A percentile compares a stretch with the other conserved stretches of the same genome.
Conservation (phyloP, 2,113 vertebrate species). For the Anguilla rostrata region DNA sequence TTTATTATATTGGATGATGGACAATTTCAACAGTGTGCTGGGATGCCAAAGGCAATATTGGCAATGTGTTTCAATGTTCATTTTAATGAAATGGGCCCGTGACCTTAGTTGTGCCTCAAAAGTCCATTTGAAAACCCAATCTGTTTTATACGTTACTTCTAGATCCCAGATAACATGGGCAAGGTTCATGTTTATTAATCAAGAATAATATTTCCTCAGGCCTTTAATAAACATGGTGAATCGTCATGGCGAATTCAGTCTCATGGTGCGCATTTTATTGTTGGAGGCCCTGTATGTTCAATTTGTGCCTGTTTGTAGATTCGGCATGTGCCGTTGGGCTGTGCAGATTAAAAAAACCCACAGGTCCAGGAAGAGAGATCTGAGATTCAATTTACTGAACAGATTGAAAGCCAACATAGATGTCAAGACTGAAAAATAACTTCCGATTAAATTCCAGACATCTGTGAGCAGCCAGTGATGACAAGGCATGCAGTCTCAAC, state of each 20-base stretch:
- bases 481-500: not conserved
- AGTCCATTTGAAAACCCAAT: not conserved
- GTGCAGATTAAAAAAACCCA: slow-evolving; percentile 40
- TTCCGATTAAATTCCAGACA: slow-evolving; percentile 45
- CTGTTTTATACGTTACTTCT: slow-evolving; percentile 24
- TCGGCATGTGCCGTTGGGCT: slow-evolving; percentile 51
- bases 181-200: slow-evolving; percentile 61
- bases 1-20: not conserved
- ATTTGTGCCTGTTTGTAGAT: slow-evolving; percentile 51
- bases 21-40: not conserved
- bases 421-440: slow-evolving; percentile 61
- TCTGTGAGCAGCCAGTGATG: slow-evolving; percentile 43
- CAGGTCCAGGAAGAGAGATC: slow-evolving; percentile 42
- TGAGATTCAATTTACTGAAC: slow-evolving; percentile 64
- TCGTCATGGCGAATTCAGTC: slow-evolving; percentile 51
- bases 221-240: slow-evolving; percentile 46
- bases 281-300: slow-evolving; percentile 30
- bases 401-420: slow-evolving; percentile 65
- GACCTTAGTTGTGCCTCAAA: not conserved
- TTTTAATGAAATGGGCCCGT: not conserved
- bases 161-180: slow-evolving; percentile 24
- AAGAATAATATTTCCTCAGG: slow-evolving; percentile 40
- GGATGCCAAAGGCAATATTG: not conserved
- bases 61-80: not conserved
- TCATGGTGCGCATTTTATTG: slow-evolving; percentile 37